These are phyloP conservation scores for Diplolepis rosae DNA, from an alignment of 2,888 invertebrate species.

Conservation along the genomic window DNA sequence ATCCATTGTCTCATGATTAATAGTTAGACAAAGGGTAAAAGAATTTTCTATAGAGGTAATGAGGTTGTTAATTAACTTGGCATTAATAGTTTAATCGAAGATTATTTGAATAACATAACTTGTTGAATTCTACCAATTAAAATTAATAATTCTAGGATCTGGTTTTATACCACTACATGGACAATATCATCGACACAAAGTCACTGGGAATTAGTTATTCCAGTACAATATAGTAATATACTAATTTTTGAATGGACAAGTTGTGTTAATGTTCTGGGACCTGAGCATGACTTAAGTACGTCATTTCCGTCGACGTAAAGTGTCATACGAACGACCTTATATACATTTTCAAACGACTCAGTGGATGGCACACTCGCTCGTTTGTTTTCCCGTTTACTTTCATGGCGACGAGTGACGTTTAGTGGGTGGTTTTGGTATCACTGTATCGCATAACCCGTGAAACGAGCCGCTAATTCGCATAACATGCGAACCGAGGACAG, in stretches of 20 bases:
- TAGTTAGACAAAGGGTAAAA: not conserved
- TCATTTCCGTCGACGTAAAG: conserved; percentile 8
- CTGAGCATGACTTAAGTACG: not conserved
- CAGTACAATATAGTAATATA: no score
- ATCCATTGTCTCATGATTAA: not conserved
- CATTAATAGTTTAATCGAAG: no score
- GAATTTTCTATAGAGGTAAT: not conserved
- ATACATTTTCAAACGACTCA: conserved; percentile 10
- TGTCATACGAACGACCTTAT: conserved; percentile 1
- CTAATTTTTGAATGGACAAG: not conserved
- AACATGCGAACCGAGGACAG: not conserved
- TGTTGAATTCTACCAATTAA: no score
- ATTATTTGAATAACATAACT: no score
- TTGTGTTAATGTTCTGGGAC: not conserved
- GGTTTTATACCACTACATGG: no score
- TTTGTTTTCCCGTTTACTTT: conserved; percentile 10
- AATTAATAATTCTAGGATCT: no score
- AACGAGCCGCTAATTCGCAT: conserved; percentile 51
- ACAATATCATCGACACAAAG: no score
- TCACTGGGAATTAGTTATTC: no score
- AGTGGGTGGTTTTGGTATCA: conserved; percentile 48
- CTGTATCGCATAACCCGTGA: conserved; percentile 44
- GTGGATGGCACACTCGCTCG: not conserved
- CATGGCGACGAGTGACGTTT: conserved; percentile 42
- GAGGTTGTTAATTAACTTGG: not conserved